These are phyloP conservation scores for Heliconius charithonia DNA, from an alignment of 2,888 invertebrate genomes.

Conservation along the genomic window DNA sequence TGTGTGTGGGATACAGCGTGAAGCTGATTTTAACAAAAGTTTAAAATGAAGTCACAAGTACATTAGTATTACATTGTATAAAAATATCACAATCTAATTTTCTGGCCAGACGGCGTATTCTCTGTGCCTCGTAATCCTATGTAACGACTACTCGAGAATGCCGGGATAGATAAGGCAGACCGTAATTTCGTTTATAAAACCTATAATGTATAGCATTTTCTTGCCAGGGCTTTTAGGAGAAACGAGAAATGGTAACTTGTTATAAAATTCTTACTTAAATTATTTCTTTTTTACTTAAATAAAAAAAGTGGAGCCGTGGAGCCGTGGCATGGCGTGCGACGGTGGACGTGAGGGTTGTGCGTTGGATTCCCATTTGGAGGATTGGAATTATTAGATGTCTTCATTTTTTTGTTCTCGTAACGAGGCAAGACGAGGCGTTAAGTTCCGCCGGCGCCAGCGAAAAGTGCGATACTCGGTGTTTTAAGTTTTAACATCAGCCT, in stretches of 20 bases:
- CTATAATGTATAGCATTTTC: conserved; percentile 2
- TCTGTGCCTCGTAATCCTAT: conserved; percentile 1
- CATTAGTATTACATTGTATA: background rate
- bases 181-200: conserved; percentile 18
- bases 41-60: background rate
- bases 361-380: too few species aligned
- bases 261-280: background rate
- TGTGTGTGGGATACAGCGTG: too few species aligned
- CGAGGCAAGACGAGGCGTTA: too few species aligned
- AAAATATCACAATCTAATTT: conserved; percentile 4
- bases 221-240: background rate
- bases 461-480: too few species aligned
- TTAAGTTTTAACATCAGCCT: too few species aligned
- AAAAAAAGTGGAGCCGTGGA: too few species aligned
- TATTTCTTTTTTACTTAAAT: too few species aligned
- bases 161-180: conserved; percentile 11
- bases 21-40: background rate
- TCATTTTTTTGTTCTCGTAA: too few species aligned
- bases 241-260: background rate
- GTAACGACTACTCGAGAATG: conserved; percentile 9
- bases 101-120: conserved; percentile 8
- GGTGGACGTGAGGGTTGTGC: too few species aligned
- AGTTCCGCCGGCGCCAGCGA: too few species aligned
- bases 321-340: too few species aligned
- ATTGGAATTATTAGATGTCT: too few species aligned